Evolutionary conservation across 2,113 vertebrate species (phyloP).

Genomic region (Diphyllodes magnificus): DNA sequence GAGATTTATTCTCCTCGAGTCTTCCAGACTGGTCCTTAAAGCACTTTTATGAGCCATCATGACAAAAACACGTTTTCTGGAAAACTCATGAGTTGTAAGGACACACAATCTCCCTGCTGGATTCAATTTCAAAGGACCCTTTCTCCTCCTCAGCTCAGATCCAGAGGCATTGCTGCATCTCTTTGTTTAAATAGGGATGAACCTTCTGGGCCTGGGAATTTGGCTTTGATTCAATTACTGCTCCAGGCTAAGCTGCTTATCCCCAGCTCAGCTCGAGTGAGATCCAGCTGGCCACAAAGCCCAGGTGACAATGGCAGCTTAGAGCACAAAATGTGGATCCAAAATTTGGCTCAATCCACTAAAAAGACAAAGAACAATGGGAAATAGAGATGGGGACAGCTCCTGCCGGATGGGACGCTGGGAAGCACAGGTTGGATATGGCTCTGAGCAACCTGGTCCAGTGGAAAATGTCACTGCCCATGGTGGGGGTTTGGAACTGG

Average conservation of each 20-base stretch:
- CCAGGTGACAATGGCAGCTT: neutral
- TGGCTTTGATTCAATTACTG: slow-evolving; percentile 34
- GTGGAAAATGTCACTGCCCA: neutral
- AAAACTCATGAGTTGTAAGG: neutral
- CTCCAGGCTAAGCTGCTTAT: slow-evolving; percentile 18
- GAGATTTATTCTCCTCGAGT: neutral
- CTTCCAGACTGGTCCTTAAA: neutral
- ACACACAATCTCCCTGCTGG: neutral
- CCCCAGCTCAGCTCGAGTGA: neutral
- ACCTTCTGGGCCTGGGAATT: slow-evolving; percentile 17
- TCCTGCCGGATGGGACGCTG: neutral
- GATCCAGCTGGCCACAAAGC: neutral
- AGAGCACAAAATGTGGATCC: neutral
- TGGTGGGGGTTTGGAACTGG: neutral
- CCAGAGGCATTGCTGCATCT: neutral
- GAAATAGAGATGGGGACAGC: neutral
- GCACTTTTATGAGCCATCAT: neutral
- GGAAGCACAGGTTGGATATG: neutral
- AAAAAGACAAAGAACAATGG: neutral
- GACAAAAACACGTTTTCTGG: neutral
- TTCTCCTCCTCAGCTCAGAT: neutral
- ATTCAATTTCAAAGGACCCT: neutral
- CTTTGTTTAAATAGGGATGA: slow-evolving; percentile 23
- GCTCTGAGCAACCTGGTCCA: neutral
- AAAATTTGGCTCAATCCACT: neutral